Percentiles rank a stretch among this genome's conserved stretches.
Conservation (phyloP, 2,113 vertebrate species). For the Empidonax alnorum region DNA sequence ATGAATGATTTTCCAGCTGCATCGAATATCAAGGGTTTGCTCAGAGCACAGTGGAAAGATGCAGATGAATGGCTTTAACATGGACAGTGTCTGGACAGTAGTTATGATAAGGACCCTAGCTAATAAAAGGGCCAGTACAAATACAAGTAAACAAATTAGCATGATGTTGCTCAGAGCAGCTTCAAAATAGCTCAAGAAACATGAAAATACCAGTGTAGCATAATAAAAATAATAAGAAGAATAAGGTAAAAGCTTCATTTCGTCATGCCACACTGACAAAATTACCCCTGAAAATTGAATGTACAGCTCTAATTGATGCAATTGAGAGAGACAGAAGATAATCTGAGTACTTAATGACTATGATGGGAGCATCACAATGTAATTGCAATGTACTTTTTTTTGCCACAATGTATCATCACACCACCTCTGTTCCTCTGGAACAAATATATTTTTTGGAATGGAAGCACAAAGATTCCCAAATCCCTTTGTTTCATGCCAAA, state of each 20-base stretch:
- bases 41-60: neutral
- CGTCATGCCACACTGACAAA: neutral
- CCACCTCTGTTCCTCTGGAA: slow-evolving; percentile 8
- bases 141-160: neutral
- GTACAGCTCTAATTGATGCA: slow-evolving; percentile 19
- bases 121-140: neutral
- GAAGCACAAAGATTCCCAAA: neutral
- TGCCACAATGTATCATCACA: neutral
- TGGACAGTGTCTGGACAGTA: neutral
- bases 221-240: neutral
- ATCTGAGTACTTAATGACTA: neutral
- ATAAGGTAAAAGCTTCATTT: neutral
- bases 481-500: neutral
- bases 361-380: neutral
- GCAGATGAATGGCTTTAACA: neutral
- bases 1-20: neutral
- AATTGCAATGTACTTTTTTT: slow-evolving; percentile 24
- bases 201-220: neutral
- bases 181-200: neutral
- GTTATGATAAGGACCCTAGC: neutral
- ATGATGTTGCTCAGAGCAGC: neutral
- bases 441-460: neutral
- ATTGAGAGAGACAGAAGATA: slow-evolving; percentile 13
- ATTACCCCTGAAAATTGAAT: neutral
- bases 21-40: neutral